Base-by-base conservation (phyloP, 2,888 invertebrate genomes). In the Aleiodes testaceus region DNA sequence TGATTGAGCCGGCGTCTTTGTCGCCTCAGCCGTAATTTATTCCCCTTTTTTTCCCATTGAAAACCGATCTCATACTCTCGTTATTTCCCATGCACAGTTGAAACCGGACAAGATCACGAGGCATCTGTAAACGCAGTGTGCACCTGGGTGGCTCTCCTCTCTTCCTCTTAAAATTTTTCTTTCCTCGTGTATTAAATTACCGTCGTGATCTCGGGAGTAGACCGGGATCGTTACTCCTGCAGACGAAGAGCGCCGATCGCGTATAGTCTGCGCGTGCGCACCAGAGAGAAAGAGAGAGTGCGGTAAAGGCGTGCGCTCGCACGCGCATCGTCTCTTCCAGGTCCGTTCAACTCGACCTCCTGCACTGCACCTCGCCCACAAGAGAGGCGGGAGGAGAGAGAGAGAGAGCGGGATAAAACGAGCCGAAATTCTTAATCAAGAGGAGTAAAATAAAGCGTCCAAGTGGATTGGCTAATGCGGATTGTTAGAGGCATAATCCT, bases 141-240 rank as follows among this genome's bases (percentile, higher is more conserved):
- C 78, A 80, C 81, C 79, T 82, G 81, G 80, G 81, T 81, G 82
- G 80, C 80, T 77, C 79, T 59, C 36, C 18, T 59, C 59, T 36
- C 14, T 59, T 42, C 16, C 42, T 16, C 42, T 55, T 55, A 7
- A 66, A 66, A 66, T 63, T 68, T 69, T 61, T 73, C 68, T 66
- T 52, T 52, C 63, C 63, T 73, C 61, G 73, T 76, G 79, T 79
- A 79, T 78, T 79, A 79, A 82, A 80, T 82, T 82, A 83, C 81
- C 81, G 70, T 79, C 77, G 78, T 77, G 80, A 82, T 82, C 81
- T 81, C 76, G 78, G 68, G 44, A 53, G 76, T 72, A 75, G 79
- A 80, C 73, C 69, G 73, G 72, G 79, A 79, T 80, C 79, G 79
- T 79, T 81, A 81, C 77, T 79, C 79, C 80, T 79, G 75, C 75